phyloP scores from a whole-genome alignment of 2,797 vertebrate species.

The Malacoctenus gilli region DNA sequence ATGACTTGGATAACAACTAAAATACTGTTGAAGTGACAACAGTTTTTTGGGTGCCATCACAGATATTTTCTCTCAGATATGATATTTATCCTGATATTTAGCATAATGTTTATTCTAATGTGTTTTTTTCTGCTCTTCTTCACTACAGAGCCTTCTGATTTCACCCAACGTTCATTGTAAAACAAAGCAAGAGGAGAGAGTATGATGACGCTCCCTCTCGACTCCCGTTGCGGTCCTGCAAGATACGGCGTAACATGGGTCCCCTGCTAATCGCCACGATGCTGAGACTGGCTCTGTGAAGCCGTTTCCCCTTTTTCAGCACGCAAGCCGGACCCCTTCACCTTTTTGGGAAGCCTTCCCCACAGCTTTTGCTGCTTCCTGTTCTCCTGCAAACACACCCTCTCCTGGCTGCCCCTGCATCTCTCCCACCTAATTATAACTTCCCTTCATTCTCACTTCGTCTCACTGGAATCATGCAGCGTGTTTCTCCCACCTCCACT shows the following conservation, averaged over 20 bases:
- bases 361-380: constrained; percentile 24
- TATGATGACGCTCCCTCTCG: constrained; percentile 64
- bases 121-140: constrained; percentile 32
- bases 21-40: no score
- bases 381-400: constrained; percentile 38
- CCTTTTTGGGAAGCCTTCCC: constrained; percentile 27
- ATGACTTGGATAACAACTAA: no score
- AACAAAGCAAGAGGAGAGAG: constrained; percentile 32
- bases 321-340: constrained; percentile 44
- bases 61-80: no score
- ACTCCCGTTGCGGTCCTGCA: constrained; percentile 45
- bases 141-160: constrained; percentile 56
- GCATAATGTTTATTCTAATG: constrained; percentile 6
- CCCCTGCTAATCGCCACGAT: constrained; percentile 67
- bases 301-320: constrained; percentile 47
- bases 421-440: constrained; percentile 9
- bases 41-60: no score
- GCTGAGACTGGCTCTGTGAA: constrained; percentile 71
- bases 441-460: background rate
- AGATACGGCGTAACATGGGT: constrained; percentile 67
- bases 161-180: constrained; percentile 27
- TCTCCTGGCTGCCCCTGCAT: constrained; percentile 1
- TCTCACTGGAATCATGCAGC: constrained; percentile 60
- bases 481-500: constrained; percentile 35
- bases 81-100: background rate